Evolutionary conservation across 2,888 invertebrate genomes (phyloP).

Genomic region (Dicyrtoma fusca): DNA sequence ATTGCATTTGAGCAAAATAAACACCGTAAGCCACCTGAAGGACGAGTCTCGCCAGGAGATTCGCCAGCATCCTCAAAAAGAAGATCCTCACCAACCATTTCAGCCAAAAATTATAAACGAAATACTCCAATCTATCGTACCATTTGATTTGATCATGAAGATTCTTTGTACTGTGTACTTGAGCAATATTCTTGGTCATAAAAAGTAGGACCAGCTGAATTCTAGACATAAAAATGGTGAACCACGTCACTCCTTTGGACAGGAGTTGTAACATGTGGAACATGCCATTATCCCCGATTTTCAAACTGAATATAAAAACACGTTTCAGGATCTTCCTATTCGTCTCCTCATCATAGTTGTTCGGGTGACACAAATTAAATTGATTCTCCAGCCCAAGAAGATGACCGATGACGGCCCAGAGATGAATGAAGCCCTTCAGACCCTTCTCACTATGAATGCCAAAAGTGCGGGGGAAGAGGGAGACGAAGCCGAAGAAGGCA

Average conservation of each 20-base stretch:
- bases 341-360: slow-evolving; percentile 50
- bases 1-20: slow-evolving; percentile 23
- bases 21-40: slow-evolving; percentile 2
- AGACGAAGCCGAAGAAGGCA: slow-evolving; percentile 51
- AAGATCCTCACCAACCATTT: slow-evolving; percentile 19
- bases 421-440: slow-evolving; percentile 52
- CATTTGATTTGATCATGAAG: slow-evolving; percentile 43
- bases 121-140: slow-evolving; percentile 28
- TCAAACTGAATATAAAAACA: slow-evolving; percentile 52
- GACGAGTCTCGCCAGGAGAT: slow-evolving; percentile 13
- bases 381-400: slow-evolving; percentile 49
- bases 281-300: slow-evolving; percentile 44
- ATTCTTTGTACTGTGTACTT: slow-evolving; percentile 44
- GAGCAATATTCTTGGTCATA: slow-evolving; percentile 49
- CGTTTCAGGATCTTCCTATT: slow-evolving; percentile 50
- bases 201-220: slow-evolving; percentile 50
- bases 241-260: slow-evolving; percentile 42
- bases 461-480: slow-evolving; percentile 50
- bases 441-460: slow-evolving; percentile 47
- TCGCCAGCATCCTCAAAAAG: slow-evolving; percentile 28
- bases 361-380: slow-evolving; percentile 45
- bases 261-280: slow-evolving; percentile 46
- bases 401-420: slow-evolving; percentile 53
- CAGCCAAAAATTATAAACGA: slow-evolving; percentile 14
- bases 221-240: slow-evolving; percentile 34